Percentiles rank a stretch among this genome's conserved stretches.
phyloP scores from a whole-genome alignment of 1,140 invertebrate species.

The Idris sp. region DNA sequence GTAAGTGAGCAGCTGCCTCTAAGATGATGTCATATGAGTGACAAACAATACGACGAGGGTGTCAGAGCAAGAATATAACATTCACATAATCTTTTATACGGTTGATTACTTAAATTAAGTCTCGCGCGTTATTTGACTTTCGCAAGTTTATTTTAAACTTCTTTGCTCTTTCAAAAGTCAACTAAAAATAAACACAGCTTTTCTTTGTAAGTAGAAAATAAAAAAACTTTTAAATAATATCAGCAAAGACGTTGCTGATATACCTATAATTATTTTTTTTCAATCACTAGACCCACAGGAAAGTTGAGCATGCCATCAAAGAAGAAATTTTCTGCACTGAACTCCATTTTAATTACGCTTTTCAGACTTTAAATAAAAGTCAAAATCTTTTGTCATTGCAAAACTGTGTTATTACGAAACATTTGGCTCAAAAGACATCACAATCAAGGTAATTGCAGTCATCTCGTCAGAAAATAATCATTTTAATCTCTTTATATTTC shows the following conservation, averaged over 20 bases:
- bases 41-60: conserved; percentile 21
- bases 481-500: conserved; percentile 52
- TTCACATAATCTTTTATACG: conserved; percentile 40
- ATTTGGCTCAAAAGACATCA: neutral
- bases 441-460: conserved; percentile 12
- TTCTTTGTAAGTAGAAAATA: no score
- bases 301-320: conserved; percentile 7
- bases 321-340: no score
- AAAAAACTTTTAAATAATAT: conserved; percentile 14
- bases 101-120: conserved; percentile 50
- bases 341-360: conserved; percentile 5
- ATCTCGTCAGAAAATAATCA: conserved; percentile 20
- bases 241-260: neutral
- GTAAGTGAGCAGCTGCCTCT: conserved; percentile 48
- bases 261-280: no score
- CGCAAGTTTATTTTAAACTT: neutral
- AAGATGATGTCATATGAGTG: conserved; percentile 51
- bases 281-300: conserved; percentile 6
- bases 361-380: conserved; percentile 17
- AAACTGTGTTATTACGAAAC: conserved; percentile 4
- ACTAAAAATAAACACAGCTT: conserved; percentile 20
- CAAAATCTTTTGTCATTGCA: conserved; percentile 5
- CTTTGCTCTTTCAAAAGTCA: conserved; percentile 18
- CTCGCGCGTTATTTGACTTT: conserved; percentile 7
- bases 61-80: conserved; percentile 8